Evolutionary conservation across 2,113 vertebrate genomes (phyloP), one percentile per base, ranked within the genome.

Genomic region (Heteronetta atricapilla): DNA sequence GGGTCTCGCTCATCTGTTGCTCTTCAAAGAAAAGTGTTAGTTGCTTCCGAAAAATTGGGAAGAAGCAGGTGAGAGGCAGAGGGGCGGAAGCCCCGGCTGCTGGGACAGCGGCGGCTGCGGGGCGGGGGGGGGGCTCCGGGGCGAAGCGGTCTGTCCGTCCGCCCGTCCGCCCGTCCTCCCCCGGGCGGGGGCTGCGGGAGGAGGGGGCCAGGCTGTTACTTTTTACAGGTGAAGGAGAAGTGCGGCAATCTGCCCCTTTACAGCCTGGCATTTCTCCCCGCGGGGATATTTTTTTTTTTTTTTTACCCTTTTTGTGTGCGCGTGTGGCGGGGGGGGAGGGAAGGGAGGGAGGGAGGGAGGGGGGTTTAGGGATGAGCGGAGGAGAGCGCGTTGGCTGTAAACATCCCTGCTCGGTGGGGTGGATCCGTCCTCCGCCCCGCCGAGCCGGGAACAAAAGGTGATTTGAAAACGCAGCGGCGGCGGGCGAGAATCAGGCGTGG

Each of bases 1-100:
- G 91, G 91, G 78, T 92, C 89, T 72, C 4, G 17, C 69, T 97
- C 91, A 87, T 95, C 91, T 93, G 91, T 94, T 97, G 94, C 95
- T 93, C 94, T 88, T 90, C 86, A 88, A 94, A 94, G 89, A 67
- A 86, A 88, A 95, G 70, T 64, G 73, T 83, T 78, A 77, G 64
- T 81, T 74, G 83, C 86, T 92, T 88, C 90, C 3, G 26, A 77
- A 77, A 81, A 69, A 8, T 11, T 16, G n/a, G 75, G 68, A 81
- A 74, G 86, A 83, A 70, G 20, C 90, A 95, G 94, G 92, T 92
- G 92, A 92, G 88, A 64, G 10, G 44, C 53, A 59, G 33, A 42
- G 34, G 42, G 82, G 77, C 5, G 77, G 16, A 36, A 34, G 69
- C 66, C 36, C 46, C 5, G 29, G 3, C 8, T 28, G 26, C 63